Percentiles rank a stretch among this genome's conserved stretches.
phyloP scores from a whole-genome alignment of 37 sponge, comb jelly and placozoan genomes.

The Theonella swinhoei region DNA sequence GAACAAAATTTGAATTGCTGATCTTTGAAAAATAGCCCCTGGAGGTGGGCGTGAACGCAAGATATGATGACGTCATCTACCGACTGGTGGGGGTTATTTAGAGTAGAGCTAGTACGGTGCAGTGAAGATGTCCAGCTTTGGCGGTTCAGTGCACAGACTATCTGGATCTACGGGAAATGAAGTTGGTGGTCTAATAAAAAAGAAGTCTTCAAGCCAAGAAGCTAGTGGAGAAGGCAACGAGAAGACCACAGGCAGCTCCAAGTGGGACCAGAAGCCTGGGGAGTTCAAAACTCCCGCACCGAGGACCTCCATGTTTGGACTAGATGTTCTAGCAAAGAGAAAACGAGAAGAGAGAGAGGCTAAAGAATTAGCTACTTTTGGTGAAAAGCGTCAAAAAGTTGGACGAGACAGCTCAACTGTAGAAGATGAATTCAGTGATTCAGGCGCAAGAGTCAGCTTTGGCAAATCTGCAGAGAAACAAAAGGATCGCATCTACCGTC shows the following conservation, averaged over 20 bases:
- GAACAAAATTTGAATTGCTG: background rate
- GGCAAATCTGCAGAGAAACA: slow-evolving; percentile 22
- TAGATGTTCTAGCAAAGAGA: slow-evolving; percentile 77
- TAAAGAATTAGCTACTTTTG: slow-evolving; percentile 28
- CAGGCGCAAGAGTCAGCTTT: slow-evolving; percentile 57
- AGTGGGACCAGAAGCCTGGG: background rate
- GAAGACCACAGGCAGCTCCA: background rate
- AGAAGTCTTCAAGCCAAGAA: slow-evolving; percentile 22
- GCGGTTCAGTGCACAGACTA: slow-evolving; percentile 34
- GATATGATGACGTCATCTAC: background rate
- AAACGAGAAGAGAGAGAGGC: slow-evolving; percentile 72
- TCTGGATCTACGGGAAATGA: slow-evolving; percentile 57
- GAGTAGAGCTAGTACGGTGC: no score
- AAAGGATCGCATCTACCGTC: slow-evolving; percentile 59
- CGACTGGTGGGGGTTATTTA: slow-evolving; percentile 10
- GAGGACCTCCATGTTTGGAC: slow-evolving; percentile 72
- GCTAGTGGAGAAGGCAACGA: background rate
- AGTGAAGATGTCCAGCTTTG: slow-evolving; percentile 62
- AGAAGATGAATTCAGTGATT: background rate
- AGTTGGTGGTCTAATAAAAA: slow-evolving; percentile 69
- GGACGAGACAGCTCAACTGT: background rate
- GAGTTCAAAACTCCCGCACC: slow-evolving; percentile 70
- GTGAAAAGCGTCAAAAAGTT: background rate
- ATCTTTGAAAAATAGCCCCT: background rate
- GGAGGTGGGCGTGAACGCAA: background rate